Evolutionary conservation across 2,888 invertebrate genomes (phyloP).

Genomic region (Heliconius cydno): DNA sequence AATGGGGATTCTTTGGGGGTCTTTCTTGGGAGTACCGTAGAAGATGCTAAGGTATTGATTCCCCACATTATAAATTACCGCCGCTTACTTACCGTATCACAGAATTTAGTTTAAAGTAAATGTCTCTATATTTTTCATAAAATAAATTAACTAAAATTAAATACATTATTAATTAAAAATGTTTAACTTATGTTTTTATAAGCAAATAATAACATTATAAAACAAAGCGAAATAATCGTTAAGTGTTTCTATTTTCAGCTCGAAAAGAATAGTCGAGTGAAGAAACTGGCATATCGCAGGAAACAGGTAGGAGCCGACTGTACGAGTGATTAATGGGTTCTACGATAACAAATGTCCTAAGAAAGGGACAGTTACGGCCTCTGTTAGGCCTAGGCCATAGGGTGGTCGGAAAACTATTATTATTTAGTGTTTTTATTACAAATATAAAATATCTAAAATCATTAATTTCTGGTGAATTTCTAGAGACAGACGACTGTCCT

Average conservation of each 20-base stretch:
- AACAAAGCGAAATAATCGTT: slow-evolving; percentile 5
- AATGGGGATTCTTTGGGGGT: too few species aligned
- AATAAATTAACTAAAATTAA: neutral
- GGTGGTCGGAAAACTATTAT: neutral
- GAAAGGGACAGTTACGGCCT: slow-evolving; percentile 43
- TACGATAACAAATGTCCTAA: slow-evolving; percentile 66
- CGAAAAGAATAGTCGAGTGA: slow-evolving; percentile 36
- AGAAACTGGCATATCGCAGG: slow-evolving; percentile 46
- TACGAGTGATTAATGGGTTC: slow-evolving; percentile 70
- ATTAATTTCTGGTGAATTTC: neutral
- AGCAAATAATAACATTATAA: neutral
- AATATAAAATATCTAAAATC: neutral
- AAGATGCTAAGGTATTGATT: neutral
- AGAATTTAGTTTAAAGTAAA: neutral
- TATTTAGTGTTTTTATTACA: neutral
- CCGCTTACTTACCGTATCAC: neutral
- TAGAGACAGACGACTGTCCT: neutral
- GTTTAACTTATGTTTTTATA: neutral
- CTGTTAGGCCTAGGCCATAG: slow-evolving; percentile 34
- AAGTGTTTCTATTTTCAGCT: slow-evolving; percentile 34
- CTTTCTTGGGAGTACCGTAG: too few species aligned
- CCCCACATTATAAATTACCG: neutral
- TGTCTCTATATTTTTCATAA: neutral
- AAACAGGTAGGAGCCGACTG: slow-evolving; percentile 54
- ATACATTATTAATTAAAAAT: neutral